Conservation (phyloP, 2,113 vertebrate genomes). For the Perca schrenkii region DNA sequence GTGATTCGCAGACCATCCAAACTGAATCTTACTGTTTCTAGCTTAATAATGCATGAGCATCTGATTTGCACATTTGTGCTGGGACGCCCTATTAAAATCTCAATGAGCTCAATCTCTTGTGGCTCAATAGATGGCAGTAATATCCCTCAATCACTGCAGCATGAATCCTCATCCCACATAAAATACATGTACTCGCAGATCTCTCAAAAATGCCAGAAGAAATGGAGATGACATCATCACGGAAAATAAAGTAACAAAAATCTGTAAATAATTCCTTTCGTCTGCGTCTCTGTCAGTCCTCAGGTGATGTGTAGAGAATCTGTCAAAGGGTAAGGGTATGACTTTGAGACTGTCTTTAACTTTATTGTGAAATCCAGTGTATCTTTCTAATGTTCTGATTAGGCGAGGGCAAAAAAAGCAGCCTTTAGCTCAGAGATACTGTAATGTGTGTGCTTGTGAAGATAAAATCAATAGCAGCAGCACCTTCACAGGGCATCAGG, state of each 20-base stretch:
- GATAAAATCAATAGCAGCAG: conserved; percentile 70
- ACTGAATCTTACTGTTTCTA: conserved; percentile 44
- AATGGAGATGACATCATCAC: conserved; percentile 59
- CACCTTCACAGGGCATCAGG: conserved; percentile 65
- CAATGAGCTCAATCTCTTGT: conserved; percentile 77
- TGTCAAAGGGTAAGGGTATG: conserved; percentile 56
- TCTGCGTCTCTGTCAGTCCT: conserved; percentile 57
- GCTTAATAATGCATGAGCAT: conserved; percentile 65
- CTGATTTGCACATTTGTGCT: conserved; percentile 68
- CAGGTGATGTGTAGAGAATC: conserved; percentile 58
- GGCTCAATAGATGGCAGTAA: conserved; percentile 89
- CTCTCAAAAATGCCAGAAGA: conserved; percentile 48
- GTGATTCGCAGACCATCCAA: conserved; percentile 24
- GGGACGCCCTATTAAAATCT: conserved; percentile 61
- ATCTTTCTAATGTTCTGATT: conserved; percentile 71
- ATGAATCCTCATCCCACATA: conserved; percentile 68
- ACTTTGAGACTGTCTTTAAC: conserved; percentile 54
- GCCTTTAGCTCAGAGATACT: conserved; percentile 68
- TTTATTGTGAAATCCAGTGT: conserved; percentile 50
- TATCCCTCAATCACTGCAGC: conserved; percentile 84
- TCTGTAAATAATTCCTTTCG: conserved; percentile 55
- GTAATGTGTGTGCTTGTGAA: conserved; percentile 66
- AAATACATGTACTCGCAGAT: conserved; percentile 49
- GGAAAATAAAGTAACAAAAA: conserved; percentile 38
- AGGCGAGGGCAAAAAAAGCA: conserved; percentile 56